Base-by-base conservation (phyloP, 2,797 vertebrate genomes). In the Allobates femoralis region DNA sequence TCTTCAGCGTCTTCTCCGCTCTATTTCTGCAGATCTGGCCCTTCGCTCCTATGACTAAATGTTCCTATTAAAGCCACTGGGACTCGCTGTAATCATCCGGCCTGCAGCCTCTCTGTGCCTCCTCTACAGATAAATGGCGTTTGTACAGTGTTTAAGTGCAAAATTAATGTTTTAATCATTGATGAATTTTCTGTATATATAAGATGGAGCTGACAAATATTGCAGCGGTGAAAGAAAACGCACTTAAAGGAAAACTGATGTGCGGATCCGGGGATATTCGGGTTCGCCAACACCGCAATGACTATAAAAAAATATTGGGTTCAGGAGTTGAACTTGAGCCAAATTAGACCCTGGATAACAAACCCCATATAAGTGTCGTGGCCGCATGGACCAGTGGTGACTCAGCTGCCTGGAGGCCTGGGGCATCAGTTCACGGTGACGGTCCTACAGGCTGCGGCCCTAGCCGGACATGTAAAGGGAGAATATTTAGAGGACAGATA, bases 51-150 rank as follows among this genome's bases (percentile, higher is more conserved):
- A 37, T n/a, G 41, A 46, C 71, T 74, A 74, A 50, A 46, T 74
- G 71, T 50, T 74, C 71, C 71, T 74, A 46, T 74, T 50, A n/a
- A 74, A n/a, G 50, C 71, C 71, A 0, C 37, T 74, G 71, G 71
- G 71, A 74, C 21, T 74, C 23, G 66, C 28, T 69, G 41, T 50
- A 74, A 50, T 26, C 71, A 26, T 46, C 37, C 34, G 0, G 71
- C 41, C 69, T 23, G 34, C 32, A n/a, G 12, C 3, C 21, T 21
- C 34, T 46, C 69, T 73, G 69, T 18, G 34, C 6, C 69, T 21
- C 37, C 46, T 26, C 34, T 50, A 4, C 6, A 74, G 71, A 74
- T 74, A 26, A 74, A 74, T 74, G 71, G 71, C 21, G 23, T 7
- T 26, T 74, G 41, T 74, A 74, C 34, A 74, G 10, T 74, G 50